phyloP scores from a whole-genome alignment of 2,797 vertebrate species.

The Notamacropus eugenii region DNA sequence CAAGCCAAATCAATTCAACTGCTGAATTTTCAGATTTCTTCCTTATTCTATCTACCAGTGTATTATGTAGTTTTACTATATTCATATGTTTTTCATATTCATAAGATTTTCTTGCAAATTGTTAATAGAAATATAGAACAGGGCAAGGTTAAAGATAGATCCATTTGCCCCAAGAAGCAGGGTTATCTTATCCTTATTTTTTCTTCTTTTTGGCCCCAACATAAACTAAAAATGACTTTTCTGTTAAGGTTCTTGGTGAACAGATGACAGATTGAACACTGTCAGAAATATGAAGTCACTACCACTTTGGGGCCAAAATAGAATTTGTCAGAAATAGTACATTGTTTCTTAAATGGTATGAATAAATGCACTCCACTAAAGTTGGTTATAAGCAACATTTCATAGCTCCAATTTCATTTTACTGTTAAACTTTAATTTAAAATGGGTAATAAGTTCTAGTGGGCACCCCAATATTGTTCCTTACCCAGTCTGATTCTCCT shows the following conservation, averaged over 20 bases:
- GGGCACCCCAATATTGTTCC: background rate
- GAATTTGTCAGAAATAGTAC: background rate
- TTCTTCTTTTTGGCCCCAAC: background rate
- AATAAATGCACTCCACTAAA: background rate
- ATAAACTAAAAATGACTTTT: background rate
- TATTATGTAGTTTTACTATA: background rate
- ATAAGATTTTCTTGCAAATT: background rate
- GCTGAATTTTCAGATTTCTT: background rate
- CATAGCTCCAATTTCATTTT: background rate
- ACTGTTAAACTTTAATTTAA: background rate
- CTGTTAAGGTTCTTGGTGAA: background rate
- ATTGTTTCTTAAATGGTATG: background rate
- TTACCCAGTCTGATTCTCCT: background rate
- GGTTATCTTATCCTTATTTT: background rate
- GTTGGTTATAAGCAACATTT: background rate
- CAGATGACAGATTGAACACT: background rate
- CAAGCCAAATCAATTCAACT: background rate
- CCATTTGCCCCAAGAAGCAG: background rate
- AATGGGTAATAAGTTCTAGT: background rate
- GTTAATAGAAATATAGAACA: background rate
- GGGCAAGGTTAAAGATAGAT: background rate
- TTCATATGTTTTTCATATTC: background rate
- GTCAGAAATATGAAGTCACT: slow-evolving; percentile 1
- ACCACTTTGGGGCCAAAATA: background rate
- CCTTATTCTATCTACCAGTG: background rate